A percentile compares a stretch with the other conserved stretches of the same genome.
These are phyloP conservation scores for Falcunculus frontatus DNA, from an alignment of 2,113 vertebrate genomes.

Conservation along the genomic window DNA sequence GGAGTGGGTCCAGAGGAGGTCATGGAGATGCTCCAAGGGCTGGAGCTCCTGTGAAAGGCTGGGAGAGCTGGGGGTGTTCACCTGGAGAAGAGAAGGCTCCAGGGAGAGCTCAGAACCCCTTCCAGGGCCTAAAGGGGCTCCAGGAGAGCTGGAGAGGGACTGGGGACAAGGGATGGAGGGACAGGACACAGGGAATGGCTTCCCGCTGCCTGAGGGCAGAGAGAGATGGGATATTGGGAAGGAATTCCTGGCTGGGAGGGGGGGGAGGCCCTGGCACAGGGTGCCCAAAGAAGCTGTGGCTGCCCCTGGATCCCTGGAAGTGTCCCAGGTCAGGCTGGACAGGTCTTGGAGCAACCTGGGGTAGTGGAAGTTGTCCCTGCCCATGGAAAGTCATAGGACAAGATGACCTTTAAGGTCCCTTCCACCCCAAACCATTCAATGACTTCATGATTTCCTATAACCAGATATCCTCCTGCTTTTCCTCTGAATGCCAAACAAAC, in stretches of 20 bases:
- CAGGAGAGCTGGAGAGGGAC: background rate
- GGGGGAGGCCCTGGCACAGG: fast-evolving
- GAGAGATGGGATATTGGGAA: background rate
- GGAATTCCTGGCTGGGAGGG: fast-evolving
- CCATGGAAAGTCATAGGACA: background rate
- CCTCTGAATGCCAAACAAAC: background rate
- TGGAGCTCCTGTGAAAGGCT: background rate
- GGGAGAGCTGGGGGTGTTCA: fast-evolving
- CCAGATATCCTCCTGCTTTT: background rate
- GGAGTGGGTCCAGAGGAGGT: background rate
- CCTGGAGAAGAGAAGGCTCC: background rate
- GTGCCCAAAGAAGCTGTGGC: background rate
- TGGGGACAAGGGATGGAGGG: background rate
- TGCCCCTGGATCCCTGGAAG: background rate
- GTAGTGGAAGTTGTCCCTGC: fast-evolving
- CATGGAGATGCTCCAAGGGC: background rate
- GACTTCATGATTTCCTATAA: background rate
- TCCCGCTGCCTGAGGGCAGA: background rate
- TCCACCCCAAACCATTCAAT: background rate
- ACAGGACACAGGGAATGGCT: background rate
- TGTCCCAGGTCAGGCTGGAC: fast-evolving
- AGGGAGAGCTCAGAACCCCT: background rate
- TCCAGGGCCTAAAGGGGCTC: background rate
- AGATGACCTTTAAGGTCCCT: background rate
- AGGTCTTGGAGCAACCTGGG: fast-evolving